Conservation (phyloP, 37 sponge, comb jelly and placozoan species). For the Dysidea cf. avara region DNA sequence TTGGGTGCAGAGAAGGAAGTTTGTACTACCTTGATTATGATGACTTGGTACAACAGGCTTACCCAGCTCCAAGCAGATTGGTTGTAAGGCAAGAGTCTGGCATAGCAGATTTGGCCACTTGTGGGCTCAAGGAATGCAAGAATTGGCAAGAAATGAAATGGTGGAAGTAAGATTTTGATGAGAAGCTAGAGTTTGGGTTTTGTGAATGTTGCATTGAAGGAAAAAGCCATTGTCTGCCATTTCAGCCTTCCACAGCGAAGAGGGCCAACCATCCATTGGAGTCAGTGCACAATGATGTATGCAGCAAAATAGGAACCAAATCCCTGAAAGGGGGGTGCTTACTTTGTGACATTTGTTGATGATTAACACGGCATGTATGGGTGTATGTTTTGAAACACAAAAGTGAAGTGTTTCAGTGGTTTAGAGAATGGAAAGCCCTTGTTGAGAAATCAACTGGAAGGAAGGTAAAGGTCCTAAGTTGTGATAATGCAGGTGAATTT, state of each 20-base stretch:
- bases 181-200: slow-evolving; percentile 14
- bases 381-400: slow-evolving; percentile 22
- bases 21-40: slow-evolving; percentile 34
- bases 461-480: slow-evolving; percentile 1
- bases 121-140: slow-evolving; percentile 5
- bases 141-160: slow-evolving; percentile 13
- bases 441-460: slow-evolving; percentile 3
- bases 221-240: slow-evolving; percentile 23
- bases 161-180: slow-evolving; percentile 23
- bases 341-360: slow-evolving; percentile 51
- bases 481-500: slow-evolving; percentile 16
- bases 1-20: slow-evolving; percentile 19
- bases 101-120: slow-evolving; percentile 56
- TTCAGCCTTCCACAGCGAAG: slow-evolving; percentile 7
- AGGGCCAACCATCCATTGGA: slow-evolving; percentile 28
- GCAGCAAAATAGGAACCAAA: slow-evolving; percentile 34
- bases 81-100: slow-evolving; percentile 12
- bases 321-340: slow-evolving; percentile 40
- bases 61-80: too few relatives aligned
- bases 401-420: slow-evolving; percentile 3
- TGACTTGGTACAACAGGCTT: not conserved
- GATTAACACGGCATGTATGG: slow-evolving; percentile 40
- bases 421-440: slow-evolving; percentile 14
- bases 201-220: slow-evolving; percentile 48
- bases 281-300: slow-evolving; percentile 49